Conservation (phyloP, 2,797 vertebrate species). For the Avahi laniger region DNA sequence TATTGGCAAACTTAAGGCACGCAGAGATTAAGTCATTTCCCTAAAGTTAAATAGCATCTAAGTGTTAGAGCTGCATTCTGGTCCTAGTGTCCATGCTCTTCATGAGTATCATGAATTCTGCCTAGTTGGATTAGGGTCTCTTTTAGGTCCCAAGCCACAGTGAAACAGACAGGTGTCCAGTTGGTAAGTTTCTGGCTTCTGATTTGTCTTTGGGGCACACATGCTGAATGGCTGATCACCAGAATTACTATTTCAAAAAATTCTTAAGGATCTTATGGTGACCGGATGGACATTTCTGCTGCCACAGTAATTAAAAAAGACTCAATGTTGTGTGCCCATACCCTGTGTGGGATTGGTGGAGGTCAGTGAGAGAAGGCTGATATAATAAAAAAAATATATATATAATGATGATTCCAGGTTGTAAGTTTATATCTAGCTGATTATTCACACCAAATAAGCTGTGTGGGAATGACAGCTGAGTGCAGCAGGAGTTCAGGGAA, state of each 20-base stretch:
- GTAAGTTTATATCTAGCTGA: not conserved
- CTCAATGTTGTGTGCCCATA: not conserved
- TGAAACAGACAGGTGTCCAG: not conserved
- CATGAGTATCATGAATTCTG: not conserved
- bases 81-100: not conserved
- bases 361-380: not conserved
- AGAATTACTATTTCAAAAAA: slow-evolving; percentile 16
- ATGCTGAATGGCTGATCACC: not conserved
- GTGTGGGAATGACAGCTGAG: not conserved
- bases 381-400: not conserved
- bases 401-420: not conserved
- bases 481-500: not conserved
- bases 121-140: not conserved
- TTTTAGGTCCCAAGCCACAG: not conserved
- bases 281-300: not conserved
- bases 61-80: not conserved
- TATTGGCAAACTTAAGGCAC: not conserved
- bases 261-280: not conserved
- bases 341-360: not conserved
- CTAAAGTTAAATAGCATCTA: not conserved
- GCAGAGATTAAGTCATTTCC: not conserved
- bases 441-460: not conserved
- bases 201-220: not conserved
- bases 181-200: not conserved
- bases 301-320: not conserved